Conservation (phyloP, 2,113 vertebrate species). For the Ellobius talpinus region DNA sequence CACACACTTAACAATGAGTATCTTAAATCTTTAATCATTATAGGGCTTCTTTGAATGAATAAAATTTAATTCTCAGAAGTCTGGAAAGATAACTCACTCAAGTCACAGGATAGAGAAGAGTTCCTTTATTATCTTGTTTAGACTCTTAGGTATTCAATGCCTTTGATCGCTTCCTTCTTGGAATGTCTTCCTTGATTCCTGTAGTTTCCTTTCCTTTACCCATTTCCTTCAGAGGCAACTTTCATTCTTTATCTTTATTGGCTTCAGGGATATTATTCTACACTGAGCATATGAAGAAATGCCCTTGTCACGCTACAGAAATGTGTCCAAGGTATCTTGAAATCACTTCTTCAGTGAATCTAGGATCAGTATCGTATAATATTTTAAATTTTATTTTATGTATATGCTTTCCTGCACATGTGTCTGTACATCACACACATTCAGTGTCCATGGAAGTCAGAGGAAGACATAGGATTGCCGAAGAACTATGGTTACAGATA, state of each 20-base stretch:
- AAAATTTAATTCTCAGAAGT: neutral
- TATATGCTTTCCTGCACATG: neutral
- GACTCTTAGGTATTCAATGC: neutral
- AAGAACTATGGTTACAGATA: neutral
- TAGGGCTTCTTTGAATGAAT: neutral
- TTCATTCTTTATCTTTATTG: neutral
- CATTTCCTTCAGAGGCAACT: neutral
- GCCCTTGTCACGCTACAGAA: neutral
- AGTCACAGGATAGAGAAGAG: neutral
- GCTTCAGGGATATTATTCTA: neutral
- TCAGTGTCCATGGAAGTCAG: neutral
- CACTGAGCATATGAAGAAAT: conserved; percentile 3
- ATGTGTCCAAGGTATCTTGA: neutral
- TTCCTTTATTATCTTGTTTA: neutral
- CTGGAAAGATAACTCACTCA: neutral
- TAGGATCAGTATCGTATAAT: neutral
- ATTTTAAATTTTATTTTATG: neutral
- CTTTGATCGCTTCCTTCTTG: neutral
- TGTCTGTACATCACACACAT: neutral
- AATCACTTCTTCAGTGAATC: neutral
- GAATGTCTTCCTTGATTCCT: neutral
- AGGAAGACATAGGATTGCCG: neutral
- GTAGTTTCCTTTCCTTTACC: neutral
- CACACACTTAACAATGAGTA: neutral
- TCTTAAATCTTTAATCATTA: neutral